Base-by-base conservation (phyloP, 1,140 invertebrate species). In the Drosophila sucinea region DNA sequence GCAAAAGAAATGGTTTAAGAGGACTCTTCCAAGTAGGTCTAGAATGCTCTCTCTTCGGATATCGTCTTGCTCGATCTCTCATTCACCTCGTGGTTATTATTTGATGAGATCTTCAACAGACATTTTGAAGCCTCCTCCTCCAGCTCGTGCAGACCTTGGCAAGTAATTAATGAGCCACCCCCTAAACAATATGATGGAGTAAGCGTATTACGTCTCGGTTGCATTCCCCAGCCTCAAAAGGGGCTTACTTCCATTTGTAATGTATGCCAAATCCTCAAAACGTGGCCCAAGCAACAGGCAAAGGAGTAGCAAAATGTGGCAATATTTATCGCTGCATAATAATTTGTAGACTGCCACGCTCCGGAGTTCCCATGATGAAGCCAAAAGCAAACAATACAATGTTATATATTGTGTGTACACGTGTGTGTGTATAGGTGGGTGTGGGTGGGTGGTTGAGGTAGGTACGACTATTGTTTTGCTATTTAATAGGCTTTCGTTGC, bases 401-500 rank as follows among this genome's bases (percentile, higher is more conserved):
- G 73, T 67, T 58, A 81, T 55, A 62, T 79, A 58, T 81, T 68
- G 61, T 63, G 62, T 61, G 60, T 27, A 33, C n/a, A 38, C 25
- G 30, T 38, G 33, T 67, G 33, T 40, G 29, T 54, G 35, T 60
- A 17, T 17, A 17, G 17, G 60, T 35, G 51, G 3, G 63, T 60
- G 64, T 47, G 47, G 35, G 72, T 35, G 60, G 70, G 60, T 80
- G 74, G 58, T 61, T 65, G 67, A 17, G 25, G 7, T 2, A 38
- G 35, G 44, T 51, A 23, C 23, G 44, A 56, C 68, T 63, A 79
- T 83, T 83, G 81, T 83, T 77, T 79, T 77, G 80, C 67, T 65
- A 83, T 83, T 83, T 83, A 83, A 83, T 83, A 77, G 76, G 76
- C 81, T 83, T 83, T 83, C 83, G 81, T 79, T 83, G 77, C 81